Evolutionary conservation across 2,888 invertebrate genomes (phyloP).

Genomic region (Pristionchus fissidentatus): DNA sequence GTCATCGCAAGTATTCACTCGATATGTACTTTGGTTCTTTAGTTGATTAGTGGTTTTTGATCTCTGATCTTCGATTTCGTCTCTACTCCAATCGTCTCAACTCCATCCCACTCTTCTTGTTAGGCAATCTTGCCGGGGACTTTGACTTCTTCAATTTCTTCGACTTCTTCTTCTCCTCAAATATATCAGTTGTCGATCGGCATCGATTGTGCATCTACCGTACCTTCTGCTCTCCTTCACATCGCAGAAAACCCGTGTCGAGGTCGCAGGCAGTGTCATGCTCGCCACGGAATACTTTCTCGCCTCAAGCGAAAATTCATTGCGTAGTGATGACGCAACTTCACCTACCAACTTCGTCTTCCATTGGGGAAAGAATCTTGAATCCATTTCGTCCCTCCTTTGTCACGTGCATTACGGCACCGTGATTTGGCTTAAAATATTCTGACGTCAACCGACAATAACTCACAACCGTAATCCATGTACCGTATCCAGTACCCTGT

Average conservation of each 20-base stretch:
- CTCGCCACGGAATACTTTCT: constrained; percentile 22
- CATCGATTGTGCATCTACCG: not conserved
- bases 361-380: constrained; percentile 8
- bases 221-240: not conserved
- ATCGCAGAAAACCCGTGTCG: constrained; percentile 7
- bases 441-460: not conserved
- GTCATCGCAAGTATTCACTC: not conserved
- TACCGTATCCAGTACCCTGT: not conserved
- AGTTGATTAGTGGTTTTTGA: constrained; percentile 3
- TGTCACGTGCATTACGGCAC: constrained; percentile 19
- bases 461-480: not conserved
- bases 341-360: not conserved
- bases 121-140: too few relatives aligned
- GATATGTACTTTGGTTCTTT: constrained; percentile 28
- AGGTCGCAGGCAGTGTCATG: constrained; percentile 12
- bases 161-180: not conserved
- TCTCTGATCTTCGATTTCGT: not conserved
- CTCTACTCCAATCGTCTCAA: not conserved
- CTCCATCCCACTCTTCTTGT: not conserved
- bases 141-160: not conserved
- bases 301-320: not conserved
- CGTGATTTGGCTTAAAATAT: constrained; percentile 25
- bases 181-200: not conserved
- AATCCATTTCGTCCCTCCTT: constrained; percentile 24
- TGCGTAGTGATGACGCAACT: not conserved